Base-by-base conservation (phyloP, 2,888 invertebrate genomes). In the Nephrocerus scutellatus region DNA sequence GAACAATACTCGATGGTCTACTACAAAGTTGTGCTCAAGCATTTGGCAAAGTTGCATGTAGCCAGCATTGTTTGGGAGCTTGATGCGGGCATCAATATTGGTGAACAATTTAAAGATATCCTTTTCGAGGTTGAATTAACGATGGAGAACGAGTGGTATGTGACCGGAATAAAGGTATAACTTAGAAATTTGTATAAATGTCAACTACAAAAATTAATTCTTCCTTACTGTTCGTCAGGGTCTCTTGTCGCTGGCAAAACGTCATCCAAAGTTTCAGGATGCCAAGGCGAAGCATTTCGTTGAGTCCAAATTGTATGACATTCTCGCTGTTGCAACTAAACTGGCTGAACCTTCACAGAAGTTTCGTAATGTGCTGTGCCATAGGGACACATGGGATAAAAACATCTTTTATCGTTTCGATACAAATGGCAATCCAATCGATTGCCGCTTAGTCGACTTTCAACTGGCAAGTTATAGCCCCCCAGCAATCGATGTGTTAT, bases 381-480 rank as follows among this genome's bases (percentile, higher is more conserved):
- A 69, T 51, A 57, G 64, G 3, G 68, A 69, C 47, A 47, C 60
- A 6, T 68, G 68, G 68, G 56, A 56, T 41, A 59, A 62, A 4
- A 69, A 69, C 48, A 58, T 69, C 20, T 55, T 68, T 31, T 68
- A 55, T 40, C 46, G 55, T 7, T 60, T 54, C n/a, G 44, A 54
- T 13, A 23, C 36, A 4, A 69, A 43, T 1, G 46, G 46, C 3
- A 67, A 32, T 56, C 66, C 68, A 3, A 52, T 61, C 0, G 62
- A 62, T 6, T 74, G 74, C 41, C 53, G 71, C 22, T 51, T 77
- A 19, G 68, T 77, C 3, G 77, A 77, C 53, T 77, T 72, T 48
- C 77, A 77, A 50, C 49, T 75, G 37, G 52, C 68, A 1, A 65
- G 73, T n/a, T 78, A 77, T 43, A 65, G 66, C 14, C 73, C 76